These are phyloP conservation scores for Ctenoplectra terminalis DNA, from an alignment of 1,140 invertebrate species.

Conservation along the genomic window DNA sequence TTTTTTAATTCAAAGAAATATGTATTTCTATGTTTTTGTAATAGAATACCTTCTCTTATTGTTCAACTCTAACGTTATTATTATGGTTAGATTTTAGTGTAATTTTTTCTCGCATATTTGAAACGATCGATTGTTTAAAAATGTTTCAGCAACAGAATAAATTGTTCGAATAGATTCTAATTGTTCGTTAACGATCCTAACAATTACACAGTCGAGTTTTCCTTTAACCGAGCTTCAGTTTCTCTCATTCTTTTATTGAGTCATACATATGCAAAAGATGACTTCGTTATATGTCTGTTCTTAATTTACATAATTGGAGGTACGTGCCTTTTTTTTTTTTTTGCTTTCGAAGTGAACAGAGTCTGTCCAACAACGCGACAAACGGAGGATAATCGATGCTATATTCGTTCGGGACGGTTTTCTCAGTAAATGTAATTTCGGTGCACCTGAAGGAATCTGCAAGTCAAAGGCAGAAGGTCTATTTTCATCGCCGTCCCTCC, in stretches of 20 bases:
- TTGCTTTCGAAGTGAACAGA: background rate
- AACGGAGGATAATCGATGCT: constrained; percentile 40
- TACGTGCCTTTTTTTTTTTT: constrained; percentile 26
- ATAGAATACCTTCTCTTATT: no score
- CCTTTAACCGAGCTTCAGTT: background rate
- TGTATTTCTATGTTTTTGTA: background rate
- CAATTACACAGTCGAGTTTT: background rate
- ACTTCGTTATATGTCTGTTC: constrained; percentile 29
- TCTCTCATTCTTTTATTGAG: background rate
- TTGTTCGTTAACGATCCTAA: no score
- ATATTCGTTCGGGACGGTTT: constrained; percentile 13
- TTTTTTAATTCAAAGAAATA: no score
- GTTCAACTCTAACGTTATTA: no score
- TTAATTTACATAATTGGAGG: constrained; percentile 57
- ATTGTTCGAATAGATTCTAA: no score
- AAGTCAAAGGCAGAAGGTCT: constrained; percentile 36
- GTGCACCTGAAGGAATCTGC: constrained; percentile 44
- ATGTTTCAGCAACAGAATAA: no score
- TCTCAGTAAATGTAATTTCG: constrained; percentile 46
- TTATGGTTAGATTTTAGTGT: no score
- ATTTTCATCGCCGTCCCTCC: constrained; percentile 29
- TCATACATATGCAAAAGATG: constrained; percentile 37
- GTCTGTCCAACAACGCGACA: constrained; percentile 3
- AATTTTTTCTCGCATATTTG: no score
- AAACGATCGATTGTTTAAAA: no score